Percentiles rank a stretch among this genome's conserved stretches.
phyloP scores from a whole-genome alignment of 2,797 vertebrate species.

The Rhynchotus rufescens region DNA sequence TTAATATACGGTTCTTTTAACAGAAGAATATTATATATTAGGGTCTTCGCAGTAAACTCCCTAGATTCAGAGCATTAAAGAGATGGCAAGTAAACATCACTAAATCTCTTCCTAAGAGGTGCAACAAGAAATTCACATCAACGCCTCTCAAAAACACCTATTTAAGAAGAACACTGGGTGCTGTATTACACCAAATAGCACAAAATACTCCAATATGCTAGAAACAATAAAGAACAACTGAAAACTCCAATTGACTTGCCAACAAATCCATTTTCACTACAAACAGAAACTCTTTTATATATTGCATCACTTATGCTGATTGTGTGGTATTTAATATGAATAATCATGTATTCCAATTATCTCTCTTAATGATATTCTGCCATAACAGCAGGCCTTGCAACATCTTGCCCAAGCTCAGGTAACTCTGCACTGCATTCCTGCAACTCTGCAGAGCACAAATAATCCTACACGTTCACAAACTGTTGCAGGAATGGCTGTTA shows the following conservation, averaged over 20 bases:
- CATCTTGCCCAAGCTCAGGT: slow-evolving; percentile 37
- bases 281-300: slow-evolving; percentile 75
- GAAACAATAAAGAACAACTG: slow-evolving; percentile 78
- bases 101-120: background rate
- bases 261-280: slow-evolving; percentile 80
- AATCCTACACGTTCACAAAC: slow-evolving; percentile 8
- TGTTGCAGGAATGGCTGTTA: background rate
- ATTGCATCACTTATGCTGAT: slow-evolving; percentile 79
- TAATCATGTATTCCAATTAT: slow-evolving; percentile 77
- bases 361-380: slow-evolving; percentile 78
- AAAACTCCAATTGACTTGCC: slow-evolving; percentile 77
- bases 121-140: background rate
- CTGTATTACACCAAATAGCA: background rate
- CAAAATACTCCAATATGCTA: slow-evolving; percentile 63
- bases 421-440: slow-evolving; percentile 21
- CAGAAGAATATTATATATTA: background rate
- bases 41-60: background rate
- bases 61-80: background rate
- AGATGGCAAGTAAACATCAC: background rate
- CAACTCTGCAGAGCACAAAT: background rate
- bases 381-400: slow-evolving; percentile 53
- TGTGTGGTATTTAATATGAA: slow-evolving; percentile 79
- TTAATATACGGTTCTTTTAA: background rate
- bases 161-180: background rate
- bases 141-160: background rate